A percentile compares a stretch with the other conserved stretches of the same genome.
Conservation (phyloP, 2,888 invertebrate genomes). For the Tuberolachnus salignus region DNA sequence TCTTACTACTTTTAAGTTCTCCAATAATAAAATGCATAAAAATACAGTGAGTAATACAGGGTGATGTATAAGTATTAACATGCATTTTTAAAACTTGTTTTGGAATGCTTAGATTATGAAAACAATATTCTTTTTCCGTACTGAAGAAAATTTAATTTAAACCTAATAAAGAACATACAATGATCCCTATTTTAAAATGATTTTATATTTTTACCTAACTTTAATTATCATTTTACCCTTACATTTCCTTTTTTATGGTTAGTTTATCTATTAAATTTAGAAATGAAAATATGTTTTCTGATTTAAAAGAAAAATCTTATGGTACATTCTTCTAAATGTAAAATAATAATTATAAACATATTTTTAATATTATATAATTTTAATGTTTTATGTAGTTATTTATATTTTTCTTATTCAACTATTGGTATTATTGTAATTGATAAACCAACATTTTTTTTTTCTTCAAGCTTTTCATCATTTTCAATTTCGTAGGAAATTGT, state of each 20-base stretch:
- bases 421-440: slow-evolving; percentile 33
- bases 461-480: slow-evolving; percentile 24
- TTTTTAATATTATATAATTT: slow-evolving; percentile 50
- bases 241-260: slow-evolving; percentile 6
- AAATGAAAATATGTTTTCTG: slow-evolving; percentile 10
- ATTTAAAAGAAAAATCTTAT: neutral
- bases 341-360: slow-evolving; percentile 44
- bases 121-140: neutral
- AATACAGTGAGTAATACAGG: slow-evolving; percentile 34
- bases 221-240: slow-evolving; percentile 8
- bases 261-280: neutral
- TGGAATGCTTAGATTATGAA: slow-evolving; percentile 4
- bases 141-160: slow-evolving; percentile 1
- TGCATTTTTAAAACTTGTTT: slow-evolving; percentile 5
- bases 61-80: slow-evolving; percentile 33
- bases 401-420: slow-evolving; percentile 45
- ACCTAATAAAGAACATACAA: neutral
- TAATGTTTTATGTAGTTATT: slow-evolving; percentile 51
- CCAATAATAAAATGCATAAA: slow-evolving; percentile 10
- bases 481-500: slow-evolving; percentile 5
- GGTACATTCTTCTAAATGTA: slow-evolving; percentile 25
- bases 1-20: slow-evolving; percentile 29
- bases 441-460: slow-evolving; percentile 22
- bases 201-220: neutral
- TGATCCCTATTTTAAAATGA: neutral